These are phyloP conservation scores for Nowickia ferox DNA, from an alignment of 2,888 invertebrate genomes.

Conservation along the genomic window DNA sequence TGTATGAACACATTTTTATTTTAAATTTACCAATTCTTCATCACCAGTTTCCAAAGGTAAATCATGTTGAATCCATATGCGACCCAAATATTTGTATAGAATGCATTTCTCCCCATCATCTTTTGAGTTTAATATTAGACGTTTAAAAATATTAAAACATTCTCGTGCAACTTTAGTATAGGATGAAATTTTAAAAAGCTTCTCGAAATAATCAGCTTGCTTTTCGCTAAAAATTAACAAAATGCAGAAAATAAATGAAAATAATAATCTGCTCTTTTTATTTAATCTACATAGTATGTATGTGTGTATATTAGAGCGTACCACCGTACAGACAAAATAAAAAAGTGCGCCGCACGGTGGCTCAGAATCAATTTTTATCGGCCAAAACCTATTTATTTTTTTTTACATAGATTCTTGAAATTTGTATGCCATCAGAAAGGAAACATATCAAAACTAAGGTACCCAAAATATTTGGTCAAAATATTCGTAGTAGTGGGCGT, in stretches of 20 bases:
- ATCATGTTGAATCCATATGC: conserved; percentile 76
- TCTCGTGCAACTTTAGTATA: conserved; percentile 64
- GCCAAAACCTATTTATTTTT: too few relatives aligned
- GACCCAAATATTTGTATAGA: conserved; percentile 77
- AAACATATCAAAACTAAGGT: too few relatives aligned
- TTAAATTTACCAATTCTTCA: conserved; percentile 74
- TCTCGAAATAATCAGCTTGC: conserved; percentile 78
- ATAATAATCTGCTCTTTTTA: neutral
- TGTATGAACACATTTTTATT: neutral
- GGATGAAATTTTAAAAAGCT: conserved; percentile 75
- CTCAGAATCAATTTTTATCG: too few relatives aligned
- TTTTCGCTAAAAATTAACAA: conserved; percentile 77
- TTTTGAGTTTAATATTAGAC: conserved; percentile 52
- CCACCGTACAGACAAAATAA: too few relatives aligned
- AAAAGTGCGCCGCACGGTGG: too few relatives aligned
- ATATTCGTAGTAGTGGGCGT: too few relatives aligned
- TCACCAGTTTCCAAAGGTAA: conserved; percentile 73
- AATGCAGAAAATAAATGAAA: neutral
- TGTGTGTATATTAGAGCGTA: too few relatives aligned
- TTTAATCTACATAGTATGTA: neutral
- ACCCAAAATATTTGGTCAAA: too few relatives aligned
- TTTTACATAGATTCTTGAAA: too few relatives aligned
- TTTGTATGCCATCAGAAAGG: too few relatives aligned
- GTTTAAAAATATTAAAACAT: conserved; percentile 75
- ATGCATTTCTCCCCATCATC: conserved; percentile 70